Evolutionary conservation across 2,797 vertebrate species (phyloP).

Genomic region (Scolopax rusticola): DNA sequence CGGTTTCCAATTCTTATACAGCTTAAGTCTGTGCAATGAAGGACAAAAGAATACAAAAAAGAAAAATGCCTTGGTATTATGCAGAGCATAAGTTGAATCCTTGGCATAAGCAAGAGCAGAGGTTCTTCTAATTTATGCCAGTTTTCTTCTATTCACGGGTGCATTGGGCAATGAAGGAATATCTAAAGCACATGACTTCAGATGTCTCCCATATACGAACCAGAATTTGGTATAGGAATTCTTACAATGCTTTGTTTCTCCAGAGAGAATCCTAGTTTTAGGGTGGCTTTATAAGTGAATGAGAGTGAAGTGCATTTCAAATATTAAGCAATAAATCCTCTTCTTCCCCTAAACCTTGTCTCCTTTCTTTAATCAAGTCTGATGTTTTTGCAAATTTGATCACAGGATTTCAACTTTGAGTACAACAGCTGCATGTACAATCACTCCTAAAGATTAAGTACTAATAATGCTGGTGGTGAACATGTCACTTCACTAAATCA

Average conservation of each 20-base stretch:
- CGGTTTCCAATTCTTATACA: neutral
- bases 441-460: neutral
- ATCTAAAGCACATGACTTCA: neutral
- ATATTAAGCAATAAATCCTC: neutral
- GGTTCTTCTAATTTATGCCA: neutral
- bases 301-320: neutral
- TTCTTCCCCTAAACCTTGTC: neutral
- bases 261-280: neutral
- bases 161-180: neutral
- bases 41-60: neutral
- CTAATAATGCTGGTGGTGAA: neutral
- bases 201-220: neutral
- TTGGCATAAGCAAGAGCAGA: neutral
- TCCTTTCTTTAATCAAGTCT: neutral
- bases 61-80: neutral
- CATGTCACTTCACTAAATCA: neutral
- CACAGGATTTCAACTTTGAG: neutral
- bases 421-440: neutral
- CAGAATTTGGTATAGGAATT: neutral
- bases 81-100: neutral
- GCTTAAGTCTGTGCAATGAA: neutral
- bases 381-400: neutral
- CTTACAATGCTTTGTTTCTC: neutral
- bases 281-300: neutral
- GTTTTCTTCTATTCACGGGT: neutral